phyloP scores from a whole-genome alignment of 2,888 invertebrate genomes.

The Sesamia inferens region DNA sequence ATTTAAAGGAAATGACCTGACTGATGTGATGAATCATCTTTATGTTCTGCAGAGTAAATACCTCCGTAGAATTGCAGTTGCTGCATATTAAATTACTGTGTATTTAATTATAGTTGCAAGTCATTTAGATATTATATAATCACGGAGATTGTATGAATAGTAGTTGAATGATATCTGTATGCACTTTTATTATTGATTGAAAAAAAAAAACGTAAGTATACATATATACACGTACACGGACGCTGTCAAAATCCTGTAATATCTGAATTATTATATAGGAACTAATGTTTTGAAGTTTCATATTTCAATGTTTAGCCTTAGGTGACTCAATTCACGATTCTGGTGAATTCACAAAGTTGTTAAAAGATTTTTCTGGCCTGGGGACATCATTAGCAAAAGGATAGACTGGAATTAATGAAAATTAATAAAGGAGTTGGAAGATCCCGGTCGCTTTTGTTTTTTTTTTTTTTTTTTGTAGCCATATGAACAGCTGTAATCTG shows the following conservation, averaged over 20 bases:
- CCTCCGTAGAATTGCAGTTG: constrained; percentile 4
- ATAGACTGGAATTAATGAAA: too few relatives aligned
- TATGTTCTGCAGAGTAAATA: background rate
- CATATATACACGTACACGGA: too few relatives aligned
- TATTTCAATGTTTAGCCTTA: background rate
- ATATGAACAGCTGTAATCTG: too few relatives aligned
- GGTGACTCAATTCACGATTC: too few relatives aligned
- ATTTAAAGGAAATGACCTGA: background rate
- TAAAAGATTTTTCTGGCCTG: too few relatives aligned
- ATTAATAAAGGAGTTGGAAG: too few relatives aligned
- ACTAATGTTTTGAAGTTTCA: constrained; percentile 3
- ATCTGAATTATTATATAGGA: background rate
- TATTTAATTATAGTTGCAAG: constrained; percentile 12
- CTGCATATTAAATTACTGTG: constrained; percentile 15
- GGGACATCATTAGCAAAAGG: too few relatives aligned
- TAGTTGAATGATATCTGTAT: constrained; percentile 14
- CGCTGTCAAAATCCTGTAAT: background rate
- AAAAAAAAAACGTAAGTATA: constrained; percentile 8
- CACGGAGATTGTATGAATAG: background rate
- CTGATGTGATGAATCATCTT: background rate
- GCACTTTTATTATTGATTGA: background rate
- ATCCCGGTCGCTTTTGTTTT: too few relatives aligned
- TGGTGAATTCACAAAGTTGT: too few relatives aligned
- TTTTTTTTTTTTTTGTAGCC: too few relatives aligned
- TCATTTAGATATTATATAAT: constrained; percentile 9